These are phyloP conservation scores for Caligus rogercresseyi DNA, from an alignment of 1,140 invertebrate genomes.

Conservation along the genomic window DNA sequence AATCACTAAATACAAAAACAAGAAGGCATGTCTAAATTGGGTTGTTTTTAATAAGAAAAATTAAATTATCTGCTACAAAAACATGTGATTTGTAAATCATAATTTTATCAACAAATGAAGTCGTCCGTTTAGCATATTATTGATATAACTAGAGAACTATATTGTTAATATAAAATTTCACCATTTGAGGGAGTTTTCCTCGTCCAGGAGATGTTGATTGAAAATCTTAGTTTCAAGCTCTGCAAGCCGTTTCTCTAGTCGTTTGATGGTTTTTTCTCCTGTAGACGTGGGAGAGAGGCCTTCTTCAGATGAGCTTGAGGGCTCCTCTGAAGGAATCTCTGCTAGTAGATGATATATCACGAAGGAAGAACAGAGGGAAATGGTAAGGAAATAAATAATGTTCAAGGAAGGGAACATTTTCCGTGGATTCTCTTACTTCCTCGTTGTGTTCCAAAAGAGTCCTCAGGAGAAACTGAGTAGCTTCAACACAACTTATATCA, in stretches of 20 bases:
- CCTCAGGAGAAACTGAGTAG: too few species aligned
- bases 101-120: too few species aligned
- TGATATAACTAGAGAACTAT: too few species aligned
- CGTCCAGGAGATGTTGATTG: neutral
- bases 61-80: too few species aligned
- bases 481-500: too few species aligned
- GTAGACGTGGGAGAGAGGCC: neutral
- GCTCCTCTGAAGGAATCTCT: neutral
- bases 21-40: too few species aligned
- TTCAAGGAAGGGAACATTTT: neutral
- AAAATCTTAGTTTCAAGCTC: neutral
- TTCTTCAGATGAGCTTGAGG: neutral
- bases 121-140: too few species aligned
- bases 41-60: too few species aligned
- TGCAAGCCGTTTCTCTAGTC: neutral
- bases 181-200: neutral
- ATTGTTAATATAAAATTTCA: neutral
- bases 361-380: neutral
- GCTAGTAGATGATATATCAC: neutral
- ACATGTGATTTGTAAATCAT: too few species aligned
- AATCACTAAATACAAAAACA: too few species aligned
- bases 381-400: neutral
- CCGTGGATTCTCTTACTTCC: too few species aligned
- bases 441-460: too few species aligned
- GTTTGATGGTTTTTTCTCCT: neutral